Evolutionary conservation across 2,797 vertebrate genomes (phyloP), one percentile per base, ranked within the genome.

Genomic region (Tarsius wallacei): DNA sequence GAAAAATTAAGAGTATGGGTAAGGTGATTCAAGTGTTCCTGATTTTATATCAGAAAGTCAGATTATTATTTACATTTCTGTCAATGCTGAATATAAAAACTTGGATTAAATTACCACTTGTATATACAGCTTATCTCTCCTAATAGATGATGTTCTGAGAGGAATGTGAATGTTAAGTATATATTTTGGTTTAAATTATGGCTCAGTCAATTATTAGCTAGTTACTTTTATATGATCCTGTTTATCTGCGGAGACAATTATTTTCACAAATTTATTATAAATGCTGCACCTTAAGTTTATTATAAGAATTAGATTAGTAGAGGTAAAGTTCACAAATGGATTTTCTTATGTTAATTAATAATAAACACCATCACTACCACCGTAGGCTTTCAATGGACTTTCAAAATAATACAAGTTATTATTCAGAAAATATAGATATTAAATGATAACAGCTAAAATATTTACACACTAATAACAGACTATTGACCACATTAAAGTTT

Each of bases 131-230:
- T 83, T 82, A 26, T 83, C 6, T 91, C 53, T 36, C 33, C 24
- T 70, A 17, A 49, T 49, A 7, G 16, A 4, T 26, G 21, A 57
- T 88, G 2, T 74, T 87, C 9, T 49, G 6, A 59, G 66, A 96
- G 88, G 24, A 47, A n/a, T 21, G 3, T 70, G 33, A 83, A 74
- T 9, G 59, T 57, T 83, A 22, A 64, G 3, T 36, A 21, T 74
- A 0, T 11, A 81, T 61, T 95, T 96, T 84, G 7, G 16, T 85
- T 68, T 89, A 91, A 85, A 88, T 78, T 82, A 49, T 82, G 14
- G 6, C 33, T 93, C 82, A 91, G 42, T 2, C 66, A 88, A 86
- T 77, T 77, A 94, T 77, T 90, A 77, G 2, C 49, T 77, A 86
- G 61, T 86, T 89, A 84, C 6, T 66, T 89, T 91, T 73, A 86